Percentiles rank a stretch among this genome's conserved stretches.
Evolutionary conservation across 2,888 invertebrate genomes (phyloP).

Genomic region (Sminthurides aquaticus): DNA sequence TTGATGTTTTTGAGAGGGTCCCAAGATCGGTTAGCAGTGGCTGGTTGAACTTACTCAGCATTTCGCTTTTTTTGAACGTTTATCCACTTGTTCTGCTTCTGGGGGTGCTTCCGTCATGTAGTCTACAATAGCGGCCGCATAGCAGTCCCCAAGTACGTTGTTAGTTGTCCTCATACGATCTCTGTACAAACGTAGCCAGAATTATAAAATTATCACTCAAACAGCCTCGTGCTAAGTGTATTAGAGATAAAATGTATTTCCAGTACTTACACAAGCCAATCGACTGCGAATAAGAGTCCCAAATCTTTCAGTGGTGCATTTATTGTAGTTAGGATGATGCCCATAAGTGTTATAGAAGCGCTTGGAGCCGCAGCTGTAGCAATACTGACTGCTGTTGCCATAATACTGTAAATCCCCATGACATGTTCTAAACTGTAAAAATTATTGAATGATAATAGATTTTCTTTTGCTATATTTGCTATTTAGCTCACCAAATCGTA

Average conservation of each 20-base stretch:
- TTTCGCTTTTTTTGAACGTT: no score
- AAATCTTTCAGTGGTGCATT: slow-evolving; percentile 75
- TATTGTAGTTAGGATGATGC: slow-evolving; percentile 73
- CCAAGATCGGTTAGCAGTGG: no score
- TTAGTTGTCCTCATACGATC: slow-evolving; percentile 80
- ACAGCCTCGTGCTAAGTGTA: no score
- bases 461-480: no score
- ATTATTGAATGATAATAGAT: neutral
- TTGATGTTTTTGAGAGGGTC: no score
- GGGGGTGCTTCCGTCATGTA: no score
- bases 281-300: slow-evolving; percentile 73
- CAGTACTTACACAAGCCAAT: slow-evolving; percentile 78
- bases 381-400: slow-evolving; percentile 78
- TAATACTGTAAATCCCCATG: slow-evolving; percentile 54
- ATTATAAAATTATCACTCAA: no score
- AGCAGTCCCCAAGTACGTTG: slow-evolving; percentile 81
- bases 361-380: slow-evolving; percentile 82
- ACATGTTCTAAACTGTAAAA: neutral
- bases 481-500: slow-evolving; percentile 66
- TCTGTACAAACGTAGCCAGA: slow-evolving; percentile 48
- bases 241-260: no score
- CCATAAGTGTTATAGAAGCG: slow-evolving; percentile 70
- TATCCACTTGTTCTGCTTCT: no score
- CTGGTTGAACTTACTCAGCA: no score
- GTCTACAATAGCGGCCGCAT: slow-evolving; percentile 78